These are phyloP conservation scores for Cremastinae sp. DNA, from an alignment of 2,888 invertebrate species.

Conservation along the genomic window DNA sequence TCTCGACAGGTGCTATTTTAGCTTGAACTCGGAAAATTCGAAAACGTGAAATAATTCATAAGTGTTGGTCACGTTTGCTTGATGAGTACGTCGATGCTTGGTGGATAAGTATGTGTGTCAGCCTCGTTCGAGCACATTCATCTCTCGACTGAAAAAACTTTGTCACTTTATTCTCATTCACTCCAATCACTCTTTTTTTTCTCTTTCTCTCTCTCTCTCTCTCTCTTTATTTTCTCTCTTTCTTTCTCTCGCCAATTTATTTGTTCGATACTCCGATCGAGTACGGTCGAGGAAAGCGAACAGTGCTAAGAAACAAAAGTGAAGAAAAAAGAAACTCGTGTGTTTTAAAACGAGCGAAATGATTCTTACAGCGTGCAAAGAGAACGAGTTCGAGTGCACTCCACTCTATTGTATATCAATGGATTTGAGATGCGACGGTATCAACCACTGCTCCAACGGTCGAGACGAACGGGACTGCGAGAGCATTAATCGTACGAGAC, in stretches of 20 bases:
- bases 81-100: constrained; percentile 54
- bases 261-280: constrained; percentile 33
- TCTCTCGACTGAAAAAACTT: too few species aligned
- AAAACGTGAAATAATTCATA: constrained; percentile 19
- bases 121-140: constrained; percentile 39
- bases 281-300: constrained; percentile 19
- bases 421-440: constrained; percentile 85
- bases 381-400: constrained; percentile 88
- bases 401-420: constrained; percentile 85
- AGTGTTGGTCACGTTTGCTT: constrained; percentile 53
- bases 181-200: too few species aligned
- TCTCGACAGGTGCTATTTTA: too few species aligned
- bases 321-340: constrained; percentile 20
- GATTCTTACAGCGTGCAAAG: constrained; percentile 84
- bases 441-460: constrained; percentile 87
- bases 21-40: too few species aligned
- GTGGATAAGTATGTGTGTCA: constrained; percentile 34
- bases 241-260: constrained; percentile 19
- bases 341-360: constrained; percentile 55
- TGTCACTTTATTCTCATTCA: too few species aligned
- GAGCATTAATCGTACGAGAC: constrained; percentile 65
- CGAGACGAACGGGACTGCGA: constrained; percentile 88
- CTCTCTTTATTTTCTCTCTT: constrained; percentile 11
- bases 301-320: constrained; percentile 17
- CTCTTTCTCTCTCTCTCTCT: constrained; percentile 1